A percentile compares a stretch with the other conserved stretches of the same genome.
Evolutionary conservation across 2,888 invertebrate species (phyloP).

Genomic region (Aphrophora alni): DNA sequence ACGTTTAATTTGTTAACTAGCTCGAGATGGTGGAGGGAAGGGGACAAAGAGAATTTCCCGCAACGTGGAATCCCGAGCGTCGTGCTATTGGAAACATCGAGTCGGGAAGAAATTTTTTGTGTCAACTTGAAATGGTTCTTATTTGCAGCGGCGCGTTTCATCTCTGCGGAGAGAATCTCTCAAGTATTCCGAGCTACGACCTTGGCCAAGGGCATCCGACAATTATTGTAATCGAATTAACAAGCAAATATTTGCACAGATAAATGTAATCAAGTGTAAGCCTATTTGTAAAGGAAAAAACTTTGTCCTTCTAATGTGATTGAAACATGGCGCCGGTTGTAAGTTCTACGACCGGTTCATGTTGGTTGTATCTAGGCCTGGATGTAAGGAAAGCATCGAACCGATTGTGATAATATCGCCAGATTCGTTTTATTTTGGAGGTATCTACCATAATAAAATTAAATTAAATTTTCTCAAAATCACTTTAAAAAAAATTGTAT

Average conservation of each 20-base stretch:
- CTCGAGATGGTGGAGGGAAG: background rate
- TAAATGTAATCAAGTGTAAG: background rate
- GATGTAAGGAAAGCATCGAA: too few relatives aligned
- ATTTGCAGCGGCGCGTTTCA: background rate
- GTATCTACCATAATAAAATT: too few relatives aligned
- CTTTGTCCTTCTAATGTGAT: background rate
- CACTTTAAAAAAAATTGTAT: too few relatives aligned
- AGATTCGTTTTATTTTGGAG: too few relatives aligned
- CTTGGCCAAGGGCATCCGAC: background rate
- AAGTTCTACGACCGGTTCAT: too few relatives aligned
- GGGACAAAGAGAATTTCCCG: slow-evolving; percentile 2
- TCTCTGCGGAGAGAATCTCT: background rate
- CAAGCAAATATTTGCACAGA: background rate
- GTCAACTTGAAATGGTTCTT: background rate
- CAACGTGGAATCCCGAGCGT: background rate
- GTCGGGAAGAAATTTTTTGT: background rate
- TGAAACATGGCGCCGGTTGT: background rate
- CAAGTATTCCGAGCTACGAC: background rate
- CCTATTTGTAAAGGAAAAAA: background rate
- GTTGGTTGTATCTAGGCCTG: too few relatives aligned
- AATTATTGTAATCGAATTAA: background rate
- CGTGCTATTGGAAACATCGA: background rate
- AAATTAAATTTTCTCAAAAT: too few relatives aligned
- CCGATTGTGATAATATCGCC: too few relatives aligned
- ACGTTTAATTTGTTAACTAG: background rate